These are phyloP conservation scores for Cervus canadensis DNA, from an alignment of 2,113 vertebrate species.

Conservation along the genomic window DNA sequence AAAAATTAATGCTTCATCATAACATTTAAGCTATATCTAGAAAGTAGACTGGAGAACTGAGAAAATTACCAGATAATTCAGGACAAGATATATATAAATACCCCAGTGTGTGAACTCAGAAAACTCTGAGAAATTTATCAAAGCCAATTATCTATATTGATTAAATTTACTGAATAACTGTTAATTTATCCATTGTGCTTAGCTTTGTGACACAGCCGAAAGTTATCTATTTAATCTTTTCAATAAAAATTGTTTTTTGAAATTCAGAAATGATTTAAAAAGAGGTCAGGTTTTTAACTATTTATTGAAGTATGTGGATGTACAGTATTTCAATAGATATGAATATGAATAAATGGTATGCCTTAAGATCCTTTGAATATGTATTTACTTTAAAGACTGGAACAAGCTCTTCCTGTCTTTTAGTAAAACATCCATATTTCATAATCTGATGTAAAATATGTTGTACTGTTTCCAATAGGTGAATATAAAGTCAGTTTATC, in stretches of 20 bases:
- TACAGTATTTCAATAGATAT: constrained; percentile 78
- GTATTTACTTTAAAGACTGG: constrained; percentile 77
- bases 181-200: constrained; percentile 65
- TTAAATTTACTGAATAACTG: constrained; percentile 53
- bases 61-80: constrained; percentile 49
- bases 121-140: constrained; percentile 57
- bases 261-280: constrained; percentile 74
- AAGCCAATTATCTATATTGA: constrained; percentile 52
- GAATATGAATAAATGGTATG: constrained; percentile 77
- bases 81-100: neutral
- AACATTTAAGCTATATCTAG: constrained; percentile 71
- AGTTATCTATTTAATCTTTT: constrained; percentile 74
- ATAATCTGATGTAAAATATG: constrained; percentile 74
- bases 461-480: constrained; percentile 74
- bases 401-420: constrained; percentile 67
- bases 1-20: constrained; percentile 62
- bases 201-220: constrained; percentile 69
- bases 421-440: constrained; percentile 75
- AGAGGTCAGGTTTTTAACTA: constrained; percentile 76
- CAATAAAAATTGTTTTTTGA: constrained; percentile 73
- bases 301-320: constrained; percentile 77
- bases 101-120: constrained; percentile 51
- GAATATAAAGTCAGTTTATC: constrained; percentile 75
- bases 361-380: constrained; percentile 75
- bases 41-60: constrained; percentile 68